Conservation (phyloP, 2,888 invertebrate genomes). For the Muschampia plurimacula region DNA sequence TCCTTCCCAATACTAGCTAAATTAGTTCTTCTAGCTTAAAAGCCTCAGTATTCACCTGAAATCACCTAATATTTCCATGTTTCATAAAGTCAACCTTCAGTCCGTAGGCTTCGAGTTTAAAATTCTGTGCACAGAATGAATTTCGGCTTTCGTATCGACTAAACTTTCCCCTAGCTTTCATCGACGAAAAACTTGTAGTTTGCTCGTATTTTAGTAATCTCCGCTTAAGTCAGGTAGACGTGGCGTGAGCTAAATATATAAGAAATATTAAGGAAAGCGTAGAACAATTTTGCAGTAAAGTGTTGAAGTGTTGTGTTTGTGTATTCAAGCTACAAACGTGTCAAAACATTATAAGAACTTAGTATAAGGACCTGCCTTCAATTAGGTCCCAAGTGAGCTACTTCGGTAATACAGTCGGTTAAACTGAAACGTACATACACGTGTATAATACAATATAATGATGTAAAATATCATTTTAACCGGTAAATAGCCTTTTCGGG, state of each 20-base stretch:
- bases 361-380: no score
- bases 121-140: neutral
- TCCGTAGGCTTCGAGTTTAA: neutral
- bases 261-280: neutral
- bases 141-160: conserved; percentile 23
- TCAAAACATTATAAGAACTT: no score
- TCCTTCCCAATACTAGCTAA: neutral
- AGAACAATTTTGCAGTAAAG: neutral
- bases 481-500: no score
- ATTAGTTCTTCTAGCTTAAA: conserved; percentile 16
- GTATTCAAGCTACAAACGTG: no score
- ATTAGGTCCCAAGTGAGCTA: no score
- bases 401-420: no score
- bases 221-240: conserved; percentile 8
- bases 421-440: no score
- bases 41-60: neutral
- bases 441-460: no score
- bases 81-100: neutral
- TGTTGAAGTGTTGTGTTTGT: no score
- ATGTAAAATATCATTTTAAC: no score
- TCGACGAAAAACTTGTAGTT: conserved; percentile 24
- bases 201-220: conserved; percentile 15
- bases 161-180: conserved; percentile 22
- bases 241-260: neutral
- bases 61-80: neutral